Conservation (phyloP, 2,113 vertebrate genomes). For the Strigops habroptila region DNA sequence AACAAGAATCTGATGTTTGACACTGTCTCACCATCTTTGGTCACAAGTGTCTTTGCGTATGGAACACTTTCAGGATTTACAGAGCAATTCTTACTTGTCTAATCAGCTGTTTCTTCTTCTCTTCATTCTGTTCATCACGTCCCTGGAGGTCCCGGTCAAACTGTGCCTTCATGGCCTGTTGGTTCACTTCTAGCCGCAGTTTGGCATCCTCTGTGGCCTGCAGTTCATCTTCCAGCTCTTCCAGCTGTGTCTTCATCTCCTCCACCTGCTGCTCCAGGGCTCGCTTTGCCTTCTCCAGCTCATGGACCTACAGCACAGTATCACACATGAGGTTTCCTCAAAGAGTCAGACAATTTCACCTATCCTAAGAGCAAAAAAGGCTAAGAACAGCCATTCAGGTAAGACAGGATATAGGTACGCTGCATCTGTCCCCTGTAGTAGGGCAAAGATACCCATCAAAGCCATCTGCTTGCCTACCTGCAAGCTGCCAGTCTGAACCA, state of each 20-base stretch:
- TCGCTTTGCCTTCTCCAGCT: conserved; percentile 94
- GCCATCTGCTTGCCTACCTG: background rate
- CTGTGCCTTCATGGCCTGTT: conserved; percentile 97
- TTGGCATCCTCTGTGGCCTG: conserved; percentile 97
- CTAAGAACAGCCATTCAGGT: background rate
- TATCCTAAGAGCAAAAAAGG: background rate
- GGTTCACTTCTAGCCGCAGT: conserved; percentile 94
- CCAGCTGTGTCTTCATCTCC: conserved; percentile 95
- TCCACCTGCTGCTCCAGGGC: conserved; percentile 94
- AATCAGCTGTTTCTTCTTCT: conserved; percentile 93
- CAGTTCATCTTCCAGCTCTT: conserved; percentile 95
- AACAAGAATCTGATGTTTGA: background rate
- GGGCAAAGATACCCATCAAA: background rate
- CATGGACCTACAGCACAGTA: conserved; percentile 83
- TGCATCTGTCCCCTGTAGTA: background rate
- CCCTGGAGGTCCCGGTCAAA: conserved; percentile 92
- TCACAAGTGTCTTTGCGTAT: background rate
- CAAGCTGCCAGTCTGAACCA: background rate
- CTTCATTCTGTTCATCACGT: conserved; percentile 93
- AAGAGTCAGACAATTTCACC: background rate
- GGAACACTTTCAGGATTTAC: background rate
- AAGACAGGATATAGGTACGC: background rate
- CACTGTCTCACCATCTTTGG: background rate
- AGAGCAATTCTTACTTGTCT: conserved; percentile 81
- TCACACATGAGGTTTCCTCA: background rate